Percentiles rank a stretch among this genome's conserved stretches.
phyloP scores from a whole-genome alignment of 1,140 invertebrate genomes.

The Calephelis virginiensis region DNA sequence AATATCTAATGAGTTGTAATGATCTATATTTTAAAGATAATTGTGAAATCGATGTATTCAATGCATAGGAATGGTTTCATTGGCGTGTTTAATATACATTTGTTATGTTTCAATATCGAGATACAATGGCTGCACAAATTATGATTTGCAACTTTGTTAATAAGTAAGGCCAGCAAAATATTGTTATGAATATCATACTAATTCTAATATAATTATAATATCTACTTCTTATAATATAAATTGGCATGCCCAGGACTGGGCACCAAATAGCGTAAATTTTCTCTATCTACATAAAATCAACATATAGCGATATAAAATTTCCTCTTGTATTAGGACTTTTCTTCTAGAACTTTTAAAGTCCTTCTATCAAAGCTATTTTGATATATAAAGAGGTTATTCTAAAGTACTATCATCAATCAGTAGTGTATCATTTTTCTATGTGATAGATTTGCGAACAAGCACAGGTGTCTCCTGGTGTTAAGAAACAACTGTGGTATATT shows the following conservation, averaged over 20 bases:
- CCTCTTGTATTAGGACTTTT: no score
- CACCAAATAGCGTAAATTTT: no score
- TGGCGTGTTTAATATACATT: conserved; percentile 44
- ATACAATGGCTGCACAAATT: conserved; percentile 27
- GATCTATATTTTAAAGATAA: conserved; percentile 62
- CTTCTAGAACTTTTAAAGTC: no score
- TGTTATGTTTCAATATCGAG: conserved; percentile 20
- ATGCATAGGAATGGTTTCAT: conserved; percentile 69
- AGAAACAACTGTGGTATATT: no score
- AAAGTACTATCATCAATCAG: background rate
- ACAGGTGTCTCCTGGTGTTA: no score
- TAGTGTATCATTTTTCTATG: no score
- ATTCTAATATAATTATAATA: no score
- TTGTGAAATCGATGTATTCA: conserved; percentile 53
- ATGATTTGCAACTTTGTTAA: conserved; percentile 30
- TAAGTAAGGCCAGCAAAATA: conserved; percentile 25
- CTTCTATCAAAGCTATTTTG: background rate
- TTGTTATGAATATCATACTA: no score
- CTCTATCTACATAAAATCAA: no score
- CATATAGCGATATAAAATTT: no score
- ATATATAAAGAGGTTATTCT: background rate
- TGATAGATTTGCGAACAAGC: no score
- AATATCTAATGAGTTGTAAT: conserved; percentile 74
- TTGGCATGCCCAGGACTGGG: no score
- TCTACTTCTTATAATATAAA: background rate